Conservation (phyloP, 2,113 vertebrate species). For the Pluvialis apricaria region DNA sequence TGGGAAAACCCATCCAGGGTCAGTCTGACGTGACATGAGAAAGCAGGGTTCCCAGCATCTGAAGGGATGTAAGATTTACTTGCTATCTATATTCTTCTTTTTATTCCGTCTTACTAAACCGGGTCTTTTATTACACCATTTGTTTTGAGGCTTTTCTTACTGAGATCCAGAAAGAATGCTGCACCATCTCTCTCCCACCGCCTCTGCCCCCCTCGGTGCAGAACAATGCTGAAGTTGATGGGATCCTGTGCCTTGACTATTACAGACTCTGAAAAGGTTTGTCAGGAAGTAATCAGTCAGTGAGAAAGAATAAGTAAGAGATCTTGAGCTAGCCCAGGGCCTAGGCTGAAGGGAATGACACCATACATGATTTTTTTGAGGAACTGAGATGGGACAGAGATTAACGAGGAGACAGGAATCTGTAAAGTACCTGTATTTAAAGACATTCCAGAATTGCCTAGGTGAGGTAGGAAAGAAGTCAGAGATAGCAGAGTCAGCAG, state of each 20-base stretch:
- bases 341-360: neutral
- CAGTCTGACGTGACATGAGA: neutral
- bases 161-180: neutral
- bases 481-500: neutral
- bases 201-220: fast-evolving
- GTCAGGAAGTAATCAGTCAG: neutral
- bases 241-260: neutral
- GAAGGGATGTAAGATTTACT: neutral
- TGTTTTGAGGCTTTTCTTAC: neutral
- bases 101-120: neutral
- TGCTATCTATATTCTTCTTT: neutral
- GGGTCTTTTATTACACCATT: neutral
- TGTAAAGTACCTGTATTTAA: neutral
- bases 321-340: neutral
- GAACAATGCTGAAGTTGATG: neutral
- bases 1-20: neutral
- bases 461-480: neutral
- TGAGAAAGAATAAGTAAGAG: neutral
- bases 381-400: neutral
- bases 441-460: neutral
- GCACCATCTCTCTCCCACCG: fast-evolving
- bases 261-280: neutral
- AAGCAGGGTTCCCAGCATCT: neutral
- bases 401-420: neutral
- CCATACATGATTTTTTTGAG: neutral